Base-by-base conservation (phyloP, 2,113 vertebrate genomes). In the Mola mola region DNA sequence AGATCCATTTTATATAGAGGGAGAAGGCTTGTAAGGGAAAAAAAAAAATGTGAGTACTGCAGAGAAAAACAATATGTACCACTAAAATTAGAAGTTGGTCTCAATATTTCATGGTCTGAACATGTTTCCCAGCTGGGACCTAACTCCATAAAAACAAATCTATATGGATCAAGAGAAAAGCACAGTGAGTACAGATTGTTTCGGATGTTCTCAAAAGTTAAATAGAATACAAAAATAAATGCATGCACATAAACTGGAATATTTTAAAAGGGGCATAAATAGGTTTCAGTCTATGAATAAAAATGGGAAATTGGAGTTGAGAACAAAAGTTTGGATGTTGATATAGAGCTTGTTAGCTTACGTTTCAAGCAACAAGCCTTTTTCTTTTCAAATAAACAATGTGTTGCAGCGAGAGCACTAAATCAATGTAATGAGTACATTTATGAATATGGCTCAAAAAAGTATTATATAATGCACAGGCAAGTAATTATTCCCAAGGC, bases 301-400 rank as follows among this genome's bases (percentile, higher is more conserved):
- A 62, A 63, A 57, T n/a, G n/a, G n/a, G n/a, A 28, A 63, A 33
- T 31, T 22, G 46, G 40, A 73, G 22, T 47, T 31, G 25, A 42
- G 22, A 50, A 20, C 20, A 40, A 28, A 48, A 78, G 74, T 17
- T 29, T 5, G 28, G 28, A n/a, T n/a, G n/a, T n/a, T n/a, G n/a
- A n/a, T n/a, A n/a, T n/a, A 9, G 28, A 29, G 28, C 28, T n/a
- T n/a, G n/a, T n/a, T n/a, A 29, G 2, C 28, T 29, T 9, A 29
- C 9, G 28, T 29, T 29, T 29, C 9, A 29, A 2, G 28, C 1
- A 29, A 29, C 28, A 29, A 29, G 31, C n/a, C 12, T 53, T 77
- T 72, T 76, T 50, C 43, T 38, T 60, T 77, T 72, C 40, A 60
- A 60, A 75, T 66, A 48, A 75, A n/a, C n/a, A n/a, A 64, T 56